Evolutionary conservation across 2,888 invertebrate species (phyloP).

Genomic region (Phymatocera aterrima): DNA sequence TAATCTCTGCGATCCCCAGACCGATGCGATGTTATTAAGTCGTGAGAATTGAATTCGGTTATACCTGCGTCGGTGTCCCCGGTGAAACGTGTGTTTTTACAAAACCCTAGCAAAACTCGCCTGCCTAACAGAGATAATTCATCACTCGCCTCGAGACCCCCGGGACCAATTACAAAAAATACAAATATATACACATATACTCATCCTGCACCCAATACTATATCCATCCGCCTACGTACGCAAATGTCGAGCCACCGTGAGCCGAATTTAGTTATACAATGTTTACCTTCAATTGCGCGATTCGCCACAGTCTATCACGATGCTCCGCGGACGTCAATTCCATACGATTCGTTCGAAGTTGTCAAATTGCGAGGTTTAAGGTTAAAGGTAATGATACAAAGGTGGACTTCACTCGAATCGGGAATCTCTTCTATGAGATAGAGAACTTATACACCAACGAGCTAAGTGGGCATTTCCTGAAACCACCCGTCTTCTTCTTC

Average conservation of each 20-base stretch:
- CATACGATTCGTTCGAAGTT: not conserved
- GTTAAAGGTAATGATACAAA: not conserved
- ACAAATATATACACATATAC: too few relatives aligned
- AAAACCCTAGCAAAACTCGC: not conserved
- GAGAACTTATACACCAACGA: constrained; percentile 26
- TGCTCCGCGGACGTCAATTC: not conserved
- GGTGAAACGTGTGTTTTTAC: constrained; percentile 9
- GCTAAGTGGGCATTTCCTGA: constrained; percentile 32
- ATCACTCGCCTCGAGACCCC: not conserved
- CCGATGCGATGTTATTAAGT: constrained; percentile 49
- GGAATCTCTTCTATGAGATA: too few relatives aligned
- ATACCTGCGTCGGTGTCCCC: not conserved
- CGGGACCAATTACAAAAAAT: constrained; percentile 22
- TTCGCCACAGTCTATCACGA: not conserved
- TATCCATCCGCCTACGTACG: too few relatives aligned
- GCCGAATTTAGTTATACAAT: too few relatives aligned
- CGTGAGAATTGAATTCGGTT: constrained; percentile 50
- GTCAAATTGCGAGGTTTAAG: not conserved
- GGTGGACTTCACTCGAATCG: not conserved
- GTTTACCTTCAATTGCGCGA: constrained; percentile 6
- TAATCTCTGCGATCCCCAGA: constrained; percentile 43
- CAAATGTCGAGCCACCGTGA: too few relatives aligned
- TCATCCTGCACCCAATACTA: not conserved
- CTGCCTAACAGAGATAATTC: constrained; percentile 26
- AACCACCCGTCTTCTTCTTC: too few relatives aligned